These are phyloP conservation scores for Conus canariensis DNA, from an alignment of 2,888 invertebrate species.

Conservation along the genomic window DNA sequence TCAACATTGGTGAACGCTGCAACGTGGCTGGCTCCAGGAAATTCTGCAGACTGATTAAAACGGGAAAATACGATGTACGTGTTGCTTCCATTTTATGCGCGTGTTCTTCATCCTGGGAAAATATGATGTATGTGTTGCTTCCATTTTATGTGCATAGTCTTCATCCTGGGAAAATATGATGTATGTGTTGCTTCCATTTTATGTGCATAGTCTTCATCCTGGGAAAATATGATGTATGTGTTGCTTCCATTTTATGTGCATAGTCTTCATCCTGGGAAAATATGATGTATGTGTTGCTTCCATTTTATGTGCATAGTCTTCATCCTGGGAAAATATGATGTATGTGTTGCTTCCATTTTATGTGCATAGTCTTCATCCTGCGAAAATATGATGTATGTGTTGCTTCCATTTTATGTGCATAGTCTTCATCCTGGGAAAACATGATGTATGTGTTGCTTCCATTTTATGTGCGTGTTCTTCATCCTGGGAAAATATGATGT, in stretches of 20 bases:
- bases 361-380: background rate
- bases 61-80: slow-evolving; percentile 80
- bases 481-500: slow-evolving; percentile 81
- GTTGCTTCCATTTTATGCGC: background rate
- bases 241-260: background rate
- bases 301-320: background rate
- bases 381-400: slow-evolving; percentile 80
- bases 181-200: background rate
- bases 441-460: slow-evolving; percentile 73
- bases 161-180: slow-evolving; percentile 81
- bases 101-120: slow-evolving; percentile 59
- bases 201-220: background rate
- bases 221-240: slow-evolving; percentile 79
- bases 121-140: slow-evolving; percentile 77
- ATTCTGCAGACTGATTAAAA: slow-evolving; percentile 81
- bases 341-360: background rate
- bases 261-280: slow-evolving; percentile 73
- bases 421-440: slow-evolving; percentile 77
- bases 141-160: background rate
- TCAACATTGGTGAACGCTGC: slow-evolving; percentile 83
- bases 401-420: background rate
- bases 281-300: slow-evolving; percentile 77
- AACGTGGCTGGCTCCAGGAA: slow-evolving; percentile 82
- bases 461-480: background rate
- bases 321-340: slow-evolving; percentile 81